These are phyloP conservation scores for Horisme vitalbata DNA, from an alignment of 2,888 invertebrate genomes.

Conservation along the genomic window DNA sequence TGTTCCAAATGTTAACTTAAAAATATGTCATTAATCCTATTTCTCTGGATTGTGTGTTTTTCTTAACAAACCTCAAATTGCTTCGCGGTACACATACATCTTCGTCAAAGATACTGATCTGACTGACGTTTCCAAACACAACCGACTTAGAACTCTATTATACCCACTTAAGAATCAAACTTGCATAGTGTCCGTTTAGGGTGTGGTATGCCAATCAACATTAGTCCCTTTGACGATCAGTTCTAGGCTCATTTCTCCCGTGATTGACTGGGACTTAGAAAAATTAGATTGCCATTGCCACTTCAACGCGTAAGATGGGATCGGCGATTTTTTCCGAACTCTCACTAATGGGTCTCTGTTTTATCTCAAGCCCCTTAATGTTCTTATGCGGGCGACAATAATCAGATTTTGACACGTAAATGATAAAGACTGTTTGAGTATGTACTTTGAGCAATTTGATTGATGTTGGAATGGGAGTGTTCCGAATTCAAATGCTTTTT, in stretches of 20 bases:
- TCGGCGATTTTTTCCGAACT: conserved; percentile 69
- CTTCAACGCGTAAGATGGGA: conserved; percentile 70
- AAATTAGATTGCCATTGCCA: conserved; percentile 80
- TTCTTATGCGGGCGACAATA: conserved; percentile 79
- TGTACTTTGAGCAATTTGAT: conserved; percentile 30
- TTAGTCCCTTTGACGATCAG: conserved; percentile 70
- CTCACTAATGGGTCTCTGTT: conserved; percentile 78
- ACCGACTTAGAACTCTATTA: conserved; percentile 37
- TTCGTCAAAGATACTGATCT: conserved; percentile 60
- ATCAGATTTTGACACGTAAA: conserved; percentile 80
- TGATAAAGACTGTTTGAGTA: conserved; percentile 58
- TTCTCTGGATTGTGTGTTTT: too few species aligned
- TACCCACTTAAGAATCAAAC: conserved; percentile 34
- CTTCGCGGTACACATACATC: conserved; percentile 70
- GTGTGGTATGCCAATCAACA: conserved; percentile 71
- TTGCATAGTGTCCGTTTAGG: conserved; percentile 27
- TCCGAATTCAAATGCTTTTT: too few species aligned
- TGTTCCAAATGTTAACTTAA: too few species aligned
- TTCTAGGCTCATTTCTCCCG: conserved; percentile 74
- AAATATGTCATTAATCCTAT: too few species aligned
- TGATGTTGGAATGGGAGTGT: too few species aligned
- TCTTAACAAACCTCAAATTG: too few species aligned
- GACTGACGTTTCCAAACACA: conserved; percentile 44
- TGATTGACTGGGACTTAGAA: conserved; percentile 75
- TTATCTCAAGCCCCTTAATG: conserved; percentile 78